A percentile compares a stretch with the other conserved stretches of the same genome.
Conservation (phyloP, 2,113 vertebrate species). For the Centrocercus urophasianus region DNA sequence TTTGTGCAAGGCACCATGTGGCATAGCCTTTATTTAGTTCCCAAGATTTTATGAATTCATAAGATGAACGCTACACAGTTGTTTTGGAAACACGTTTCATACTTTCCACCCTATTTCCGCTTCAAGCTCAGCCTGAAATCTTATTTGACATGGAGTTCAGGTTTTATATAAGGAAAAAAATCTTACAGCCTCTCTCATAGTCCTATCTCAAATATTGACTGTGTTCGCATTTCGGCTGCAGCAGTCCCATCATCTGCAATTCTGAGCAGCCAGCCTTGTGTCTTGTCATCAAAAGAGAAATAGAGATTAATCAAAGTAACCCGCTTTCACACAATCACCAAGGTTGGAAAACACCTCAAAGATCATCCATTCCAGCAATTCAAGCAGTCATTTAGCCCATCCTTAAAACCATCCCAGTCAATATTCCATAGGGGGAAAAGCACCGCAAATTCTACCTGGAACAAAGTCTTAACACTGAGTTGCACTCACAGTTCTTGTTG, state of each 20-base stretch:
- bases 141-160: background rate
- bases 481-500: background rate
- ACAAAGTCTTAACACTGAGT: background rate
- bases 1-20: background rate
- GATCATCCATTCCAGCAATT: background rate
- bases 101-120: background rate
- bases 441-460: background rate
- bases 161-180: background rate
- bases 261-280: background rate
- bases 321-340: too few species aligned
- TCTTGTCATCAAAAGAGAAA: background rate
- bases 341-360: too few species aligned
- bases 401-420: background rate
- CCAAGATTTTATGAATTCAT: background rate
- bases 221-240: background rate
- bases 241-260: background rate
- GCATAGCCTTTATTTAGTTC: background rate
- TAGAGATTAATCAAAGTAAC: background rate
- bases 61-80: background rate
- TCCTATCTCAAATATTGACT: background rate
- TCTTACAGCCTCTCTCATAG: background rate
- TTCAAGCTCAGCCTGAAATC: background rate
- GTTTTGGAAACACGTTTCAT: background rate
- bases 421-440: background rate
- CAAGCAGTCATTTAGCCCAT: background rate